Percentiles rank a stretch among this genome's conserved stretches.
These are phyloP conservation scores for Magallana nippona DNA, from an alignment of 2,888 invertebrate genomes.

Conservation along the genomic window DNA sequence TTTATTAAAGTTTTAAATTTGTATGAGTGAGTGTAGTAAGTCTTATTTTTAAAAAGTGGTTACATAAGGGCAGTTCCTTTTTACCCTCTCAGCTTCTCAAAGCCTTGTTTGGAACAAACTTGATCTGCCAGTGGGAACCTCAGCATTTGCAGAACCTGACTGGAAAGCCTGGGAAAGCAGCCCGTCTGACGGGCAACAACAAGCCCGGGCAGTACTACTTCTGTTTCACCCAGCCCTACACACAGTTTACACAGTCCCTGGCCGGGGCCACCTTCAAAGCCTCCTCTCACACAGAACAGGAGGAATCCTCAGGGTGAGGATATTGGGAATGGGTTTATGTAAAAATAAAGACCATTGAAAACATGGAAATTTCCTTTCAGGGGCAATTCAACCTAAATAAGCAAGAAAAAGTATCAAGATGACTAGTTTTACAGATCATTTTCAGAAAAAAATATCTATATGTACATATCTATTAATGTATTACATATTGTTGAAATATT, in stretches of 20 bases:
- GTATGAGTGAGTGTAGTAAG: too few relatives aligned
- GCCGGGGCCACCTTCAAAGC: slow-evolving; percentile 75
- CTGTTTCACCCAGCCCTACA: slow-evolving; percentile 79
- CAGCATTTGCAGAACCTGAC: slow-evolving; percentile 59
- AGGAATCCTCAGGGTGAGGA: slow-evolving; percentile 70
- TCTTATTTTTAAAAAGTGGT: too few relatives aligned
- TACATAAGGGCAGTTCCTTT: too few relatives aligned
- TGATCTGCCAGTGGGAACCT: slow-evolving; percentile 81
- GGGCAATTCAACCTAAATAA: too few relatives aligned
- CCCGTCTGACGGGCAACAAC: slow-evolving; percentile 66
- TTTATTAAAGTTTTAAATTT: too few relatives aligned
- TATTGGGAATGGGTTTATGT: too few relatives aligned
- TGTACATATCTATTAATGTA: not conserved
- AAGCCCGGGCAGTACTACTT: slow-evolving; percentile 79
- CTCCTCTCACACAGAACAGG: slow-evolving; percentile 69
- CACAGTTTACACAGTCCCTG: slow-evolving; percentile 79
- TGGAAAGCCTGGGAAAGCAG: slow-evolving; percentile 71
- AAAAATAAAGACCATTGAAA: too few relatives aligned
- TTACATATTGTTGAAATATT: not conserved
- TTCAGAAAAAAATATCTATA: not conserved
- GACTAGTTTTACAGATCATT: too few relatives aligned
- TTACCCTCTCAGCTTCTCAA: slow-evolving; percentile 81
- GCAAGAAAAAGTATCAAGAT: too few relatives aligned
- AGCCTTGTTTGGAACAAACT: slow-evolving; percentile 88
- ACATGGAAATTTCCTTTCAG: too few relatives aligned